A percentile compares a stretch with the other conserved stretches of the same genome.
phyloP scores from a whole-genome alignment of 2,888 invertebrate species.

The Acrocyrtus sp. region DNA sequence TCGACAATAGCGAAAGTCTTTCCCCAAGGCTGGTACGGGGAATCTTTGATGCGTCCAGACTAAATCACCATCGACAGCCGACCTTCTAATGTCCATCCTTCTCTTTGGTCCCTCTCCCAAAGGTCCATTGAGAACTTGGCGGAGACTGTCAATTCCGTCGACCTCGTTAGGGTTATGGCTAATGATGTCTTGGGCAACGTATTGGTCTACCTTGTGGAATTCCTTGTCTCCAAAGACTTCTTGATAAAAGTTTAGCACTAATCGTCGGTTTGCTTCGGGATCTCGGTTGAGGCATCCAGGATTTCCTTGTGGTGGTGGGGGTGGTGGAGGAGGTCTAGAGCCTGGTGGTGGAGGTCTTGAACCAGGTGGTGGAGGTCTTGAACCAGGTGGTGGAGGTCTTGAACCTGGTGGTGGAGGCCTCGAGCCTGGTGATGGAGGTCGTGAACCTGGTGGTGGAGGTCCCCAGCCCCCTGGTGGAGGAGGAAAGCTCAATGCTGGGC shows the following conservation, averaged over 20 bases:
- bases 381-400: neutral
- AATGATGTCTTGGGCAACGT: constrained; percentile 30
- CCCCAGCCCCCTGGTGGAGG: too few species aligned
- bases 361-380: neutral
- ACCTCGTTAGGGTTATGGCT: constrained; percentile 38
- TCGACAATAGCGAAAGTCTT: constrained; percentile 40
- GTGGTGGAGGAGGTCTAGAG: neutral
- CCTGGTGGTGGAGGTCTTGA: neutral
- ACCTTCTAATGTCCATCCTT: constrained; percentile 29
- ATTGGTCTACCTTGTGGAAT: constrained; percentile 21
- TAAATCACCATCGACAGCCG: constrained; percentile 37
- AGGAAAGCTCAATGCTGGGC: too few species aligned
- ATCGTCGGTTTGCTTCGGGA: constrained; percentile 28
- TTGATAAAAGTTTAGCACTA: constrained; percentile 37
- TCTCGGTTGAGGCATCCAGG: constrained; percentile 16
- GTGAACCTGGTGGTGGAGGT: neutral
- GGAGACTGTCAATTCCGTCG: neutral
- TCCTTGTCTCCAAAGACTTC: constrained; percentile 44
- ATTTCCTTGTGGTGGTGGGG: neutral
- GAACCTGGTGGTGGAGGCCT: neutral
- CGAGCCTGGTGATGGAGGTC: neutral
- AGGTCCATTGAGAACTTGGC: constrained; percentile 27
- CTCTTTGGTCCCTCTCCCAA: constrained; percentile 25
- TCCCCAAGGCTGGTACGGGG: constrained; percentile 11
- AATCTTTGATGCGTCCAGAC: constrained; percentile 38